Base-by-base conservation (phyloP, 23 tunicate genomes). In the Styela clava region DNA sequence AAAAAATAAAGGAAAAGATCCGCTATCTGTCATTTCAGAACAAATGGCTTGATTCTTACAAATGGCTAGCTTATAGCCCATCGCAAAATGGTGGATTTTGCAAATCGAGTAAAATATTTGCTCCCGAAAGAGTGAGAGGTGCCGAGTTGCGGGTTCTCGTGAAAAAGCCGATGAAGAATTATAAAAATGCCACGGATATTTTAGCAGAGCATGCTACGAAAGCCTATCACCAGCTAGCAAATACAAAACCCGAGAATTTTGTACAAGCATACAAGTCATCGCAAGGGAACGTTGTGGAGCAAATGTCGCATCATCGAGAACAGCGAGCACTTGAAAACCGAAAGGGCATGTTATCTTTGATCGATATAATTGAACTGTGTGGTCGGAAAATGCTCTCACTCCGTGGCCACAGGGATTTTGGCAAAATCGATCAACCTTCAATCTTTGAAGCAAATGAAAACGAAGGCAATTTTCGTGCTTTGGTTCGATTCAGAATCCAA, bases 401-500 rank as follows among this genome's bases (percentile, higher is more conserved):
- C 16, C 22, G 22, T 16, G 74, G 74, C n/a, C 74, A 69, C 74
- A 23, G 22, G 64, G n/a, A n/a, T n/a, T n/a, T n/a, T n/a, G n/a
- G n/a, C n/a, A n/a, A n/a, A n/a, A n/a, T n/a, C n/a, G n/a, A 19
- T 61, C 64, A 19, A 21, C 20, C 19, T 19, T 19, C 19, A 19
- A 61, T 19, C 64, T 74, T 74, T n/a, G 83, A 74, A 33, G 36
- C 79, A 25, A 3, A 31, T 5, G 16, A n/a, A 33, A 82, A 82
- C 44, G 85, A 82, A 74, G 85, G 85, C 7, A 82, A 82, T 72
- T 82, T 79, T 79, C 32, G 83, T 9, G 16, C 83, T 7, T 31
- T 79, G 51, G n/a, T 79, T 18, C 81, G 83, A 68, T 79, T 79
- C 31, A 29, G 83, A 9, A 36, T 69, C n/a, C 12, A 78, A 7